Evolutionary conservation across 1,140 invertebrate genomes (phyloP), one percentile per base, ranked within the genome.

Genomic region (Sminthurides bifidus): DNA sequence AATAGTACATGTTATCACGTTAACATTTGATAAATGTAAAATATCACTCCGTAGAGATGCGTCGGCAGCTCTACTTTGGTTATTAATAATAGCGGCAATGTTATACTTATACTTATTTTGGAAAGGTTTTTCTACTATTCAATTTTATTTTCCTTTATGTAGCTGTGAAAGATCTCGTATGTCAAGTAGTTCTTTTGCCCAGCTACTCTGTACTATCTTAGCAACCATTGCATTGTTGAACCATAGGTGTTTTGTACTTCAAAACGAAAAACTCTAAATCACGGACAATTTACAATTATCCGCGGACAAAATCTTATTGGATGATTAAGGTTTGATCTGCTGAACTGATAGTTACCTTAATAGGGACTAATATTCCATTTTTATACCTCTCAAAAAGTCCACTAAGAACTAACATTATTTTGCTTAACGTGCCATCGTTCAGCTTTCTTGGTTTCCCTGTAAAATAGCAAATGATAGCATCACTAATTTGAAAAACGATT

Each of bases 401-500:
- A 33, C 37, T 35, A 10, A 65, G 41, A 2, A 58, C 44, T 1
- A 31, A 15, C 54, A 65, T 54, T 8, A 65, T 24, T 54, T 65
- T 65, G 33, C 33, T 57, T 26, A 65, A 52, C 6, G 63, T 65
- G 31, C 63, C 63, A 38, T 65, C 63, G 49, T 52, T 65, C 4
- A 65, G 38, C 38, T 61, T 61, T 41, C 63, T 40, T 30, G 63
- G 44, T 27, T 59, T 61, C n/a, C 56, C 63, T 64, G 40, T 12
- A 38, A 24, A 33, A 51, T 17, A 26, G 12, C 4, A 10, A 48
- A 27, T 15, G 30, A 56, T n/a, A 48, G 35, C 2, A 54, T 17
- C 14, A 17, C 37, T 48, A 35, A 24, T 37, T 40, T 15, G 2
- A 21, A 41, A 56, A 45, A 27, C 21, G 10, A 50, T 29, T 30